phyloP scores from a whole-genome alignment of 2,888 invertebrate species.

The Branchipolynoe longqiensis region DNA sequence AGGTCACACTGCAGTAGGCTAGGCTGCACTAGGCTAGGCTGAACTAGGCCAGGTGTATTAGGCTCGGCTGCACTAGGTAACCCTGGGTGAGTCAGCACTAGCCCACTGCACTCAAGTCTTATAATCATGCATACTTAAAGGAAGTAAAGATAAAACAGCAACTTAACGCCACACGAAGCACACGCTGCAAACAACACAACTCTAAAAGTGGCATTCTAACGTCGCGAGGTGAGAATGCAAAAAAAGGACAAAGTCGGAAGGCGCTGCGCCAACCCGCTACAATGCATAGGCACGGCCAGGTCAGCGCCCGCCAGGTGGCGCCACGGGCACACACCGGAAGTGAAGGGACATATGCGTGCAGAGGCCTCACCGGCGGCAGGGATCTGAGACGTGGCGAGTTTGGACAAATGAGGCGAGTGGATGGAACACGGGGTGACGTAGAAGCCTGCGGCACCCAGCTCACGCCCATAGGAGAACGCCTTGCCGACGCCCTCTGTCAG shows the following conservation, averaged over 20 bases:
- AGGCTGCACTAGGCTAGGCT: neutral
- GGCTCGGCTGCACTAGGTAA: neutral
- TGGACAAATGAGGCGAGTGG: constrained; percentile 35
- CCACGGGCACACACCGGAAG: no score
- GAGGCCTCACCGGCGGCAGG: constrained; percentile 45
- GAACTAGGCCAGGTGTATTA: neutral
- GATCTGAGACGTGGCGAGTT: constrained; percentile 5
- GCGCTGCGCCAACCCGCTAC: neutral
- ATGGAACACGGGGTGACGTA: constrained; percentile 39
- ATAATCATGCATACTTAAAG: no score
- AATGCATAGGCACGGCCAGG: neutral
- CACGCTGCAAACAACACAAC: neutral
- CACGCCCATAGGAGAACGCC: constrained; percentile 46
- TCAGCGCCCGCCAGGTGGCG: no score
- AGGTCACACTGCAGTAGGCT: neutral
- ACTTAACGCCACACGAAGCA: neutral
- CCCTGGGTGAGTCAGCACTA: no score
- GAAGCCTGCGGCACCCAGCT: constrained; percentile 3
- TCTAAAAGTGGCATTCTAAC: no score
- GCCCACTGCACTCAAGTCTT: no score
- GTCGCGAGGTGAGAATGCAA: no score
- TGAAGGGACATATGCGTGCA: constrained; percentile 41
- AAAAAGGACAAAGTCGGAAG: neutral
- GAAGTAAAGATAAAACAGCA: no score
- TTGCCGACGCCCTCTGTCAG: constrained; percentile 54